Evolutionary conservation across 2,797 vertebrate species (phyloP).

Genomic region (Picus viridis): DNA sequence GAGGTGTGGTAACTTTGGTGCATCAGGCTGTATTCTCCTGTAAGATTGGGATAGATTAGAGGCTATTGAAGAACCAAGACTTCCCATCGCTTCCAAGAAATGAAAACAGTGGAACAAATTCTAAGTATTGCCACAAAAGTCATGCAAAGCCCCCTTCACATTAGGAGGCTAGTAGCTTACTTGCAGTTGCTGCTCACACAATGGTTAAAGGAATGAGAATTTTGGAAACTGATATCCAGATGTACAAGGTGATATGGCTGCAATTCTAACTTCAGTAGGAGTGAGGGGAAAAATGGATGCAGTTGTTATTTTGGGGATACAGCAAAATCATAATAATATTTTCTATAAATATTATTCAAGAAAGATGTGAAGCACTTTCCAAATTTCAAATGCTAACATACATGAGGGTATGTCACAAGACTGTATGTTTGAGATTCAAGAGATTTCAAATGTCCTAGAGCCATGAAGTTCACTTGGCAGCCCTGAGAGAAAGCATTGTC

Average conservation of each 20-base stretch:
- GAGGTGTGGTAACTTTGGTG: neutral
- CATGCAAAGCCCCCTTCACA: neutral
- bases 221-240: neutral
- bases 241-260: neutral
- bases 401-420: neutral
- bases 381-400: neutral
- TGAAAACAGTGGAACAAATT: neutral
- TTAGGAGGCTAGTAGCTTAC: neutral
- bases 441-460: neutral
- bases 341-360: neutral
- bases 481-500: conserved; percentile 9
- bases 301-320: neutral
- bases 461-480: conserved; percentile 1
- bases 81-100: neutral
- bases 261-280: neutral
- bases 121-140: neutral
- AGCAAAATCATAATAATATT: neutral
- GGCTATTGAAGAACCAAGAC: neutral
- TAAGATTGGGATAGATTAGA: neutral
- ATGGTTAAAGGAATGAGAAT: neutral
- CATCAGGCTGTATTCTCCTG: neutral
- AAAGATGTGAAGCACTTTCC: neutral
- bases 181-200: neutral
- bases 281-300: neutral
- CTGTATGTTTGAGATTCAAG: neutral